Conservation (phyloP, 2,888 invertebrate species). For the Crocallis elinguaria region DNA sequence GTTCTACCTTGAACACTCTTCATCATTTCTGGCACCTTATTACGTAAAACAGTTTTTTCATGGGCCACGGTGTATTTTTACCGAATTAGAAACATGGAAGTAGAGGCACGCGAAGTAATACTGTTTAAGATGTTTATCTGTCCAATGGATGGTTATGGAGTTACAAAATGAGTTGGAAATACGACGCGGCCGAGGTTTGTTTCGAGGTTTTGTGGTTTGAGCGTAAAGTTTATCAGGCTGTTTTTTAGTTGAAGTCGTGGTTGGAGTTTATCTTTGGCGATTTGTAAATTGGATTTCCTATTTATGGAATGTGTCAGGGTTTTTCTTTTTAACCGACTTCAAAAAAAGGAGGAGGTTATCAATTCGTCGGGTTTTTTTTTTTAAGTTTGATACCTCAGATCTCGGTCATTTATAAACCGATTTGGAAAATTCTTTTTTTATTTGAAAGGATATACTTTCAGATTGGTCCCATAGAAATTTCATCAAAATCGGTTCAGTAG, state of each 20-base stretch:
- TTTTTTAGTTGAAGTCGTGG: neutral
- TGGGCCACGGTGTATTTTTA: constrained; percentile 46
- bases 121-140: constrained; percentile 72
- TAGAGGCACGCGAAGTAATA: constrained; percentile 73
- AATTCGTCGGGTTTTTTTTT: too few relatives aligned
- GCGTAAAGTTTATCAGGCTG: neutral
- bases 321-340: too few relatives aligned
- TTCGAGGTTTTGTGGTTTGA: neutral
- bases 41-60: constrained; percentile 40
- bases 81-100: constrained; percentile 67
- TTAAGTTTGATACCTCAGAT: too few relatives aligned
- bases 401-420: too few relatives aligned
- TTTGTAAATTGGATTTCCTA: too few relatives aligned
- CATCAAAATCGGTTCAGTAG: too few relatives aligned
- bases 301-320: too few relatives aligned
- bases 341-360: too few relatives aligned
- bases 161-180: constrained; percentile 69
- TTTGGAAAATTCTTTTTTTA: too few relatives aligned
- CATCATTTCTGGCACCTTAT: constrained; percentile 27
- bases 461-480: too few relatives aligned
- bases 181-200: constrained; percentile 8
- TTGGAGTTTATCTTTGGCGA: neutral
- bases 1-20: constrained; percentile 19
- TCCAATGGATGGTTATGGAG: constrained; percentile 77
- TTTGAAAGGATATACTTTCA: too few relatives aligned